phyloP scores from a whole-genome alignment of 2,113 vertebrate species.

The Solea senegalensis region DNA sequence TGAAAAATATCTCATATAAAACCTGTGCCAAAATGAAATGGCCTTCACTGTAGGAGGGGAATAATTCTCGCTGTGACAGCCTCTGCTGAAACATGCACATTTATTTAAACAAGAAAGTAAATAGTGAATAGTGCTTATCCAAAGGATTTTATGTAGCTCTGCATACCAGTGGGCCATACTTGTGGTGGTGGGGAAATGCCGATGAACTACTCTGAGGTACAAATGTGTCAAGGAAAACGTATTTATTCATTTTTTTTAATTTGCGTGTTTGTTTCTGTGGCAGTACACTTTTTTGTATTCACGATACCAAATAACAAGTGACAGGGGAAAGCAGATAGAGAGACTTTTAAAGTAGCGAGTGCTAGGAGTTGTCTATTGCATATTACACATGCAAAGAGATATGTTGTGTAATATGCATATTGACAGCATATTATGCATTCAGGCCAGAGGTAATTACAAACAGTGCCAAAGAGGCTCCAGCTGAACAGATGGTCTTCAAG shows the following conservation, averaged over 20 bases:
- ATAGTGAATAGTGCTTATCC: not conserved
- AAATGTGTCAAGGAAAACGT: not conserved
- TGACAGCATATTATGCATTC: slow-evolving; percentile 42
- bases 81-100: not conserved
- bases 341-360: not conserved
- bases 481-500: slow-evolving; percentile 72
- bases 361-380: not conserved
- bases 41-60: not conserved
- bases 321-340: too few species aligned
- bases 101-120: not conserved
- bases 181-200: not conserved
- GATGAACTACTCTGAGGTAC: not conserved
- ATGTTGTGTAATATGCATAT: too few species aligned
- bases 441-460: slow-evolving; percentile 48
- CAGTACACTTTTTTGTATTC: too few species aligned
- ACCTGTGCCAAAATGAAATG: not conserved
- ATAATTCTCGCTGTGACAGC: not conserved
- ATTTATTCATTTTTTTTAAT: too few species aligned
- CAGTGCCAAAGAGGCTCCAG: slow-evolving; percentile 35
- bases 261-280: too few species aligned
- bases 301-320: too few species aligned
- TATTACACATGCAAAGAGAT: too few species aligned
- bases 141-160: not conserved
- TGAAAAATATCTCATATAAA: not conserved
- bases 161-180: not conserved